A percentile compares a stretch with the other conserved stretches of the same genome.
Evolutionary conservation across 2,888 invertebrate genomes (phyloP).

Genomic region (Hermaeophaga mercurialis): DNA sequence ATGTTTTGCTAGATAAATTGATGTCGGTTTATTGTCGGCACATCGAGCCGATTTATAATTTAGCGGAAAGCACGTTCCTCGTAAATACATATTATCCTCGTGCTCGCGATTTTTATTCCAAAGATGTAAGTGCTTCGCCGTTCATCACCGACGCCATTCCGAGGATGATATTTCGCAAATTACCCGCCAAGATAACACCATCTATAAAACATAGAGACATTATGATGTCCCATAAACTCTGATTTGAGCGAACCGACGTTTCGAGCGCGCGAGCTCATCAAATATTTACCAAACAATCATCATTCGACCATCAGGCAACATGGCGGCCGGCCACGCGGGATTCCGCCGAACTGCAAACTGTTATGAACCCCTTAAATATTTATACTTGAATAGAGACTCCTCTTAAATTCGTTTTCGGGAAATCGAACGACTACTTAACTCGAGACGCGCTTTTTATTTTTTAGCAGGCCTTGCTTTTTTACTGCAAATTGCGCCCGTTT

Average conservation of each 20-base stretch:
- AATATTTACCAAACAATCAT: conserved; percentile 61
- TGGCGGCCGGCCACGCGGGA: conserved; percentile 56
- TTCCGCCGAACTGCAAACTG: conserved; percentile 56
- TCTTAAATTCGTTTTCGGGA: conserved; percentile 57
- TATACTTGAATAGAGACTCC: conserved; percentile 60
- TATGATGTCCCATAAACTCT: conserved; percentile 60
- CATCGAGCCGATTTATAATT: conserved; percentile 17
- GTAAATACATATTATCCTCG: conserved; percentile 24
- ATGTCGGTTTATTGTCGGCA: too few relatives aligned
- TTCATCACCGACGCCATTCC: conserved; percentile 49
- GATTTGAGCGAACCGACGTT: conserved; percentile 56
- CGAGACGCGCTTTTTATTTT: conserved; percentile 25
- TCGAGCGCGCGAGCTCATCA: conserved; percentile 49
- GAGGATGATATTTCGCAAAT: conserved; percentile 53
- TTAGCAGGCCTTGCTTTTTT: conserved; percentile 21
- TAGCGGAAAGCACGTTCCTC: conserved; percentile 5
- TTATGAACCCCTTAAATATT: conserved; percentile 60
- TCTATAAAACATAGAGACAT: conserved; percentile 59
- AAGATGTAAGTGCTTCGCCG: conserved; percentile 44
- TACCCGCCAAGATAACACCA: conserved; percentile 55
- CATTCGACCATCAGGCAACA: conserved; percentile 60
- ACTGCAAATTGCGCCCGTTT: conserved; percentile 26
- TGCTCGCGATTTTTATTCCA: conserved; percentile 50
- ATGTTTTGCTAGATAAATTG: too few relatives aligned
- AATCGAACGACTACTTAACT: conserved; percentile 42